phyloP scores from a whole-genome alignment of 2,797 vertebrate genomes.

The Etheostoma nigrum region DNA sequence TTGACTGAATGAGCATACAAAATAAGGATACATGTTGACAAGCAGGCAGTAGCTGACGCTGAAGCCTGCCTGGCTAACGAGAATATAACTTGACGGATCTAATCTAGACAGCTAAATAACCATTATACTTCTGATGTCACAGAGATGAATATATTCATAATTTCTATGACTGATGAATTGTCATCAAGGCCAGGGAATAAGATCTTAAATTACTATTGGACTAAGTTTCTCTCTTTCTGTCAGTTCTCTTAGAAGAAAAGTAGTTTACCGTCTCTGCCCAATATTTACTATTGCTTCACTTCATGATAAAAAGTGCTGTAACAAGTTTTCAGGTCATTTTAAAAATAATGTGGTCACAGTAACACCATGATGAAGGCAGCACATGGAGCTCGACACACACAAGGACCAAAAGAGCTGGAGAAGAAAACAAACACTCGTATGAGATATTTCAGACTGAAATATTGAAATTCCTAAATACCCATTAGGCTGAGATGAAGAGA shows the following conservation, averaged over 20 bases:
- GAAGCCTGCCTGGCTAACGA: constrained; percentile 14
- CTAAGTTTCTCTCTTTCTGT: constrained; percentile 23
- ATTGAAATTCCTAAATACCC: constrained; percentile 1
- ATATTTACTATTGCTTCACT: constrained; percentile 38
- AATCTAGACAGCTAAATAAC: constrained; percentile 43
- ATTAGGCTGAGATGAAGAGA: neutral
- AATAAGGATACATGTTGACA: constrained; percentile 57
- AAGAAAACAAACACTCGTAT: constrained; percentile 8
- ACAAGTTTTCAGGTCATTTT: constrained; percentile 54
- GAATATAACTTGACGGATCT: constrained; percentile 35
- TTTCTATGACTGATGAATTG: constrained; percentile 61
- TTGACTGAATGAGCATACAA: constrained; percentile 61
- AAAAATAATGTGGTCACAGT: constrained; percentile 44
- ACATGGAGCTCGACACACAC: constrained; percentile 10
- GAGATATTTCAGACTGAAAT: constrained; percentile 3
- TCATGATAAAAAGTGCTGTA: constrained; percentile 34
- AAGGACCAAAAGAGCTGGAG: neutral
- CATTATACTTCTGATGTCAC: constrained; percentile 31
- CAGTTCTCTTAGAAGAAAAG: constrained; percentile 21
- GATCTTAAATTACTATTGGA: constrained; percentile 45
- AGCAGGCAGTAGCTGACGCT: constrained; percentile 45
- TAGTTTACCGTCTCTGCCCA: constrained; percentile 17
- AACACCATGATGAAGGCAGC: constrained; percentile 16
- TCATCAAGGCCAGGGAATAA: constrained; percentile 42
- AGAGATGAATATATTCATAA: constrained; percentile 59